Percentiles rank a stretch among this genome's conserved stretches.
Evolutionary conservation across 2,797 vertebrate species (phyloP).

Genomic region (Benthosema pterotum): DNA sequence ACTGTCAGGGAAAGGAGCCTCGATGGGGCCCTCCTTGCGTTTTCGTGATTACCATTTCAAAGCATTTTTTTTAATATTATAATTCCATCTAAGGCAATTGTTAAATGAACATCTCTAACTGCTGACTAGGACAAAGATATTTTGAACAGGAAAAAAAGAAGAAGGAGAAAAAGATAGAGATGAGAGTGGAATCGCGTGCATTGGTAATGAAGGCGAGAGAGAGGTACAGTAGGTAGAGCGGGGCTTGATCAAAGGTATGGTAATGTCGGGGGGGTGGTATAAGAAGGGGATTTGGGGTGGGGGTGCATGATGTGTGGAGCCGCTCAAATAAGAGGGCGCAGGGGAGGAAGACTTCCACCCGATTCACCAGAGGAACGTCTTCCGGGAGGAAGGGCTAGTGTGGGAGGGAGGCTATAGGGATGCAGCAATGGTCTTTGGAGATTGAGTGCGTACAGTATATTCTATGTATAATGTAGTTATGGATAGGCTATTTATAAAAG

Average conservation of each 20-base stretch:
- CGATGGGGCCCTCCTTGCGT: conserved; percentile 47
- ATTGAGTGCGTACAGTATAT: conserved; percentile 42
- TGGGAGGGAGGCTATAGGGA: neutral
- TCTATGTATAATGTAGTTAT: conserved; percentile 35
- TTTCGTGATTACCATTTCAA: conserved; percentile 76
- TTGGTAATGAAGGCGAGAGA: conserved; percentile 69
- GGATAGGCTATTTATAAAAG: conserved; percentile 41
- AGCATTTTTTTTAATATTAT: conserved; percentile 57
- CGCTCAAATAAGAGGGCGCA: conserved; percentile 54
- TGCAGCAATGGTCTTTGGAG: neutral
- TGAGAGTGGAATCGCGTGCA: conserved; percentile 58
- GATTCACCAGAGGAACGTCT: conserved; percentile 45
- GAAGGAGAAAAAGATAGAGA: conserved; percentile 11
- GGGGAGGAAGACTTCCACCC: conserved; percentile 15
- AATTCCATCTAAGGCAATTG: conserved; percentile 78
- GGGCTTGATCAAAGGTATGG: conserved; percentile 79
- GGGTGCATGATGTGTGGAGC: conserved; percentile 51
- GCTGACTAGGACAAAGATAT: conserved; percentile 79
- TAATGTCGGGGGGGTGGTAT: conserved; percentile 66
- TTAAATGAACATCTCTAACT: conserved; percentile 78
- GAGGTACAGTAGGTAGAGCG: conserved; percentile 55
- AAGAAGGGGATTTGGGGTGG: conserved; percentile 54
- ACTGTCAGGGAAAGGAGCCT: conserved; percentile 25
- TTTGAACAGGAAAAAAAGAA: conserved; percentile 46
- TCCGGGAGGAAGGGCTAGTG: conserved; percentile 40